Evolutionary conservation across 2,888 invertebrate species (phyloP).

Genomic region (Ectobius pallidus): DNA sequence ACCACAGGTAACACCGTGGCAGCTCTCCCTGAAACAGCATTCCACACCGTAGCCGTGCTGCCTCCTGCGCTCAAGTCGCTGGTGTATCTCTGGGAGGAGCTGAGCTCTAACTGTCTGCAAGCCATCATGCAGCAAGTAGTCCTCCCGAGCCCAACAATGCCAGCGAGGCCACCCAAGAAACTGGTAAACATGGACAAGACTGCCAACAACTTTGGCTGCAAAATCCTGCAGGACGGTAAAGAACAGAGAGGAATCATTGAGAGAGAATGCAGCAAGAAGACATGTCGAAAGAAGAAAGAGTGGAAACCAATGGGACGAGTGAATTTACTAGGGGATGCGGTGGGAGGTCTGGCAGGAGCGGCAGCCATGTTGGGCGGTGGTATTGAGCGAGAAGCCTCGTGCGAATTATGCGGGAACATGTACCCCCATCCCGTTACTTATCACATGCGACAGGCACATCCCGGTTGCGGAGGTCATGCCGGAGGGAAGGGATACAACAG

Average conservation of each 20-base stretch:
- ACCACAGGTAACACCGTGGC: slow-evolving; percentile 41
- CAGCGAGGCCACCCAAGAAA: slow-evolving; percentile 32
- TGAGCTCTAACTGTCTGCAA: slow-evolving; percentile 71
- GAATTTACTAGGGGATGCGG: slow-evolving; percentile 40
- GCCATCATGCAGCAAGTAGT: slow-evolving; percentile 67
- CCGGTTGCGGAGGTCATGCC: slow-evolving; percentile 88
- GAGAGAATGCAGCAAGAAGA: slow-evolving; percentile 55
- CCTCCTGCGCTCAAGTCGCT: slow-evolving; percentile 86
- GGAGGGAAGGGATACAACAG: slow-evolving; percentile 90
- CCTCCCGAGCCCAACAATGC: slow-evolving; percentile 30
- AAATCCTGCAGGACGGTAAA: slow-evolving; percentile 48
- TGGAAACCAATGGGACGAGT: slow-evolving; percentile 51
- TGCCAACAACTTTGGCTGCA: slow-evolving; percentile 47
- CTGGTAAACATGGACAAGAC: slow-evolving; percentile 48
- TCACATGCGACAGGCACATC: slow-evolving; percentile 89
- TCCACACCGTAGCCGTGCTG: slow-evolving; percentile 72
- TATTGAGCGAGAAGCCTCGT: slow-evolving; percentile 59
- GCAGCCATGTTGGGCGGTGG: slow-evolving; percentile 45
- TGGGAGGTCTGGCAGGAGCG: slow-evolving; percentile 49
- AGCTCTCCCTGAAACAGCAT: slow-evolving; percentile 53
- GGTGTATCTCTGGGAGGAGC: slow-evolving; percentile 89
- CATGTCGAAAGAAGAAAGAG: slow-evolving; percentile 64
- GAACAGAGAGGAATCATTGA: slow-evolving; percentile 43
- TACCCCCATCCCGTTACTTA: slow-evolving; percentile 83
- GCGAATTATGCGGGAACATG: slow-evolving; percentile 86